A percentile compares a stretch with the other conserved stretches of the same genome.
Conservation (phyloP, 1,140 invertebrate species). For the Panonychus citri region DNA sequence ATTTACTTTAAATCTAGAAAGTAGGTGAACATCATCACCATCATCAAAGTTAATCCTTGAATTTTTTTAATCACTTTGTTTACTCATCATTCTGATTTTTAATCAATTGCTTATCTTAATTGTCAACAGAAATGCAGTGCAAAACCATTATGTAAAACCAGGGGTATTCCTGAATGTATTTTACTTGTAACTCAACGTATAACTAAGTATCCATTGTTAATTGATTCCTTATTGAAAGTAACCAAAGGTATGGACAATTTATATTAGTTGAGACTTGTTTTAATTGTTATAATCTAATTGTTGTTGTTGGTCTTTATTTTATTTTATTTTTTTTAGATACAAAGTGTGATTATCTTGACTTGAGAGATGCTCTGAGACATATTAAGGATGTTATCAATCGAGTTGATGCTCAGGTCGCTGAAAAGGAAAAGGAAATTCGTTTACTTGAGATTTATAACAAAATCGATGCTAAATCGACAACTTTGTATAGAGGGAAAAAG, state of each 20-base stretch:
- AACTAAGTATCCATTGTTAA: conserved; percentile 77
- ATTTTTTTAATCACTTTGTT: too few relatives aligned
- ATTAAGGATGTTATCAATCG: conserved; percentile 51
- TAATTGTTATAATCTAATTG: background rate
- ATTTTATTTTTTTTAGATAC: background rate
- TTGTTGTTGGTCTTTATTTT: background rate
- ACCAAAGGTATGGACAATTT: conserved; percentile 39
- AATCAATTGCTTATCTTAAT: too few relatives aligned
- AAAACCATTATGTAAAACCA: conserved; percentile 67
- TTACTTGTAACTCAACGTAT: conserved; percentile 75
- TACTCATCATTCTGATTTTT: too few relatives aligned
- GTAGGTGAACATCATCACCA: too few relatives aligned
- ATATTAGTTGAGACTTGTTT: background rate
- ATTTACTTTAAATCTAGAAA: background rate
- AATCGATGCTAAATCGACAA: conserved; percentile 73
- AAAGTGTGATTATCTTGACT: background rate
- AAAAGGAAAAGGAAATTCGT: conserved; percentile 62
- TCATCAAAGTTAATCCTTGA: too few relatives aligned
- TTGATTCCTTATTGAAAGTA: conserved; percentile 75
- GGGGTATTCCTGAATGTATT: conserved; percentile 83
- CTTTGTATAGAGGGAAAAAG: conserved; percentile 51
- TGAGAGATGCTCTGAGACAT: background rate
- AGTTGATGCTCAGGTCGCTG: conserved; percentile 70
- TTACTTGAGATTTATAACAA: conserved; percentile 76
- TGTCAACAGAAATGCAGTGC: conserved; percentile 37